These are phyloP conservation scores for Chrysina gloriosa DNA, from an alignment of 2,888 invertebrate genomes.

Conservation along the genomic window DNA sequence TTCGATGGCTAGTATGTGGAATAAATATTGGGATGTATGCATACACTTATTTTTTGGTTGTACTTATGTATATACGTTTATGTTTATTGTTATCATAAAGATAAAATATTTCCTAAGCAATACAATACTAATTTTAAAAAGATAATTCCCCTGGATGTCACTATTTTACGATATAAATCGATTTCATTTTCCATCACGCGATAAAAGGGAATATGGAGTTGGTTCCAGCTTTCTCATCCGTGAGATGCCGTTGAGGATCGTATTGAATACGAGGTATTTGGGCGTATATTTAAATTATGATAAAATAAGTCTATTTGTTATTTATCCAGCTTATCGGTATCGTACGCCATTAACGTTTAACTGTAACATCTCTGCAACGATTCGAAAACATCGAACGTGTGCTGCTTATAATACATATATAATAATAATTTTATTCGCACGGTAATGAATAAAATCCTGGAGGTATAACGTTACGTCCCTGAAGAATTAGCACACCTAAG, in stretches of 20 bases:
- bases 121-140: too few relatives aligned
- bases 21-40: too few relatives aligned
- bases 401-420: background rate
- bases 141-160: too few relatives aligned
- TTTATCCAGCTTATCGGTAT: conserved; percentile 28
- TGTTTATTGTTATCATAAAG: too few relatives aligned
- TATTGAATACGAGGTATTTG: conserved; percentile 18
- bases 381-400: conserved; percentile 18
- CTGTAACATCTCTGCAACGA: too few relatives aligned
- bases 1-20: too few relatives aligned
- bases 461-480: conserved; percentile 18
- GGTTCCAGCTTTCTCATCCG: too few relatives aligned
- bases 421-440: background rate
- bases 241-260: background rate
- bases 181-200: background rate
- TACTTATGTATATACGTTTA: too few relatives aligned
- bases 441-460: background rate
- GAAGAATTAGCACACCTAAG: conserved; percentile 22
- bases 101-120: too few relatives aligned
- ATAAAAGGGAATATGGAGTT: too few relatives aligned
- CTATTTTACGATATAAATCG: background rate
- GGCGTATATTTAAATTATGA: conserved; percentile 38
- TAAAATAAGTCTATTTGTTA: conserved; percentile 32
- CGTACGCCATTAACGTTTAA: conserved; percentile 2
- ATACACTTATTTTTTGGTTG: too few relatives aligned